Base-by-base conservation (phyloP, 64 coral and sea anemone species). In the Pocillopora verrucosa region DNA sequence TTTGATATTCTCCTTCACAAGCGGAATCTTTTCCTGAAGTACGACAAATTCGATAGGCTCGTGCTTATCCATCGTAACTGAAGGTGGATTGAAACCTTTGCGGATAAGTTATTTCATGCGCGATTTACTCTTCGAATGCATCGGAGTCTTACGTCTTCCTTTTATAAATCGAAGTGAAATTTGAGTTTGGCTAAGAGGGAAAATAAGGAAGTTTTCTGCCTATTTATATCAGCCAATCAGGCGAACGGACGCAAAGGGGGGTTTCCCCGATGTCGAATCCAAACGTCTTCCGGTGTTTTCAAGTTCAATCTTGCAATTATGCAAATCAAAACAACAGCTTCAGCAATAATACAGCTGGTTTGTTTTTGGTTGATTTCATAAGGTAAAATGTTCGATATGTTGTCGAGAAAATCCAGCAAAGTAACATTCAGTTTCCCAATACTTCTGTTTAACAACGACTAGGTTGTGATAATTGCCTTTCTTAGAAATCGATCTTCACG, bases 41-140 rank as follows among this genome's bases (percentile, higher is more conserved):
- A 85, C 72, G 65, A 85, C 82, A 57, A 85, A 85, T 85, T 84
- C 80, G 10, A 20, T 69, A 19, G 12, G 63, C 63, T 69, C 61
- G 16, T 70, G 82, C 19, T 85, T 72, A 20, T 45, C 64, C 63
- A 72, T 85, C 51, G 22, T 3, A 12, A 6, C 17, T 16, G 25
- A 65, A 57, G 13, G 14, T 24, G 0, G 38, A 72, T 72, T 58
- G 11, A 56, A 65, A 69, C 17, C 4, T 16, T 84, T 38, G 16
- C 11, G 67, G 11, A 10, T 20, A 24, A 70, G 11, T n/a, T 51
- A 51, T 51, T 51, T 51, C 67, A 13, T 85, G 26, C 63, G 36
- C 41, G 37, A 85, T 83, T 3, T 30, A 37, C 20, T 67, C 62
- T 67, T 24, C 22, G 61, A 34, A 63, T 58, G 63, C 22, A 65